These are phyloP conservation scores for Drosophila asahinai DNA, from an alignment of 1,140 invertebrate species.

Conservation along the genomic window DNA sequence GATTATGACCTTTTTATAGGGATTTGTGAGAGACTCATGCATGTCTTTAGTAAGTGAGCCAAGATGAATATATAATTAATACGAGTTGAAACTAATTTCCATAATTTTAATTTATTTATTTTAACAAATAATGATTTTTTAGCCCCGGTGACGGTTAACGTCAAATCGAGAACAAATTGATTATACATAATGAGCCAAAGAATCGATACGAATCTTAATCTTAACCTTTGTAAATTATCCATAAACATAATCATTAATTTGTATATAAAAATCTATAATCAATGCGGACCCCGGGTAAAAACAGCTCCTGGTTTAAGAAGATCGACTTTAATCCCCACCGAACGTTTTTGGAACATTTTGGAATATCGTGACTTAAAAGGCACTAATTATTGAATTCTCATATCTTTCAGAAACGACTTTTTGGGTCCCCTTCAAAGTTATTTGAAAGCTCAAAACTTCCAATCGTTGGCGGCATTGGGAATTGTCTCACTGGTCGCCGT, in stretches of 20 bases:
- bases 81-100: conserved; percentile 32
- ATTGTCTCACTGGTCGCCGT: conserved; percentile 22
- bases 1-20: conserved; percentile 45
- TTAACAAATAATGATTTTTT: conserved; percentile 27
- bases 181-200: not conserved
- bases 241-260: conserved; percentile 25
- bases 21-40: conserved; percentile 44
- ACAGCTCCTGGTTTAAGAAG: conserved; percentile 26
- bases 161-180: conserved; percentile 11
- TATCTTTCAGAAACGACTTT: conserved; percentile 52
- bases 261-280: conserved; percentile 28
- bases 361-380: not conserved
- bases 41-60: conserved; percentile 45
- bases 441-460: conserved; percentile 23
- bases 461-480: conserved; percentile 41
- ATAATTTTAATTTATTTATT: conserved; percentile 7
- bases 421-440: conserved; percentile 33
- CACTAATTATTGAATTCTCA: not conserved
- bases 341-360: not conserved
- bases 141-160: conserved; percentile 25
- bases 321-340: conserved; percentile 20
- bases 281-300: conserved; percentile 18
- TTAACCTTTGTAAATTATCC: conserved; percentile 38
- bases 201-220: conserved; percentile 9
- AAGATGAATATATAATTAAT: conserved; percentile 21